Evolutionary conservation across 64 coral and sea anemone genomes (phyloP).

Genomic region (Pachyseris speciosa): DNA sequence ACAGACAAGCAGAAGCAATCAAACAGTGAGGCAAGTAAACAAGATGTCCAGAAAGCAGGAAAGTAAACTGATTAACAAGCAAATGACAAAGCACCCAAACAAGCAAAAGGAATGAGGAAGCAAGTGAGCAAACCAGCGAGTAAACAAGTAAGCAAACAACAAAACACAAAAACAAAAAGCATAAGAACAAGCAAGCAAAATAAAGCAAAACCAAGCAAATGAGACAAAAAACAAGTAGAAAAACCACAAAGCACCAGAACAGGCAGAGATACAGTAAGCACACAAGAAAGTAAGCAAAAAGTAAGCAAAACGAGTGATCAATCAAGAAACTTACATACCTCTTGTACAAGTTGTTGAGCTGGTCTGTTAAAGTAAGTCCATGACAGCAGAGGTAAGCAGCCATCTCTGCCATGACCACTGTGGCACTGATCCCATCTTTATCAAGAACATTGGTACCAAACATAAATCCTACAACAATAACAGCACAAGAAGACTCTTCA

Average conservation of each 20-base stretch:
- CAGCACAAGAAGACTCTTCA: neutral
- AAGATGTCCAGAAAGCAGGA: no score
- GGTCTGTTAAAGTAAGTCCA: constrained; percentile 81
- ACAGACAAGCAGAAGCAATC: neutral
- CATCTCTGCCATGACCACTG: constrained; percentile 93
- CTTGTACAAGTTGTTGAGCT: constrained; percentile 84
- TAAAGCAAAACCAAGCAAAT: neutral
- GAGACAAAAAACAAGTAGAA: no score
- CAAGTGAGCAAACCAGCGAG: no score
- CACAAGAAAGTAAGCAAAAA: neutral
- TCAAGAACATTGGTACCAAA: constrained; percentile 95
- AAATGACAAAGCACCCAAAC: neutral
- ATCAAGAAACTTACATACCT: constrained; percentile 48
- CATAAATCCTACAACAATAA: constrained; percentile 84
- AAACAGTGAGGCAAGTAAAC: neutral
- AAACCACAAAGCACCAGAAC: no score
- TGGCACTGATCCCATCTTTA: constrained; percentile 97
- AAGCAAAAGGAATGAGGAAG: neutral
- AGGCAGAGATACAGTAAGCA: neutral
- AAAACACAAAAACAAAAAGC: no score
- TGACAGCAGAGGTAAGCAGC: constrained; percentile 80
- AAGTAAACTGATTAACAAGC: no score
- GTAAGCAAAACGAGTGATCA: no score
- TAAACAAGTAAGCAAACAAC: no score
- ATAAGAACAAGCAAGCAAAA: neutral